Base-by-base conservation (phyloP, 2,113 vertebrate genomes). In the Diadophis punctatus region DNA sequence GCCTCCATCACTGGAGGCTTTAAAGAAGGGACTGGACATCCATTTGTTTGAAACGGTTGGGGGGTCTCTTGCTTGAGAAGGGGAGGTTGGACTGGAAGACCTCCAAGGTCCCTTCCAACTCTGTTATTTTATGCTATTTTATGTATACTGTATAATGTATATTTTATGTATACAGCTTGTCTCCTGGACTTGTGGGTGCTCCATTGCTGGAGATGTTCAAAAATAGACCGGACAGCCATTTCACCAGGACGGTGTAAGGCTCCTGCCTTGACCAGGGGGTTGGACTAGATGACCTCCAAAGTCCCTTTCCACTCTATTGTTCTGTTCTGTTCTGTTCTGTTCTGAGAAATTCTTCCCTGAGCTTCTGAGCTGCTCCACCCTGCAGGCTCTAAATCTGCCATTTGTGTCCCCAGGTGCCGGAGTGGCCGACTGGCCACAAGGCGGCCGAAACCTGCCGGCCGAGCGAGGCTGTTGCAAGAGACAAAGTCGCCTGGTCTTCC, bases 401-500 rank as follows among this genome's bases (percentile, higher is more conserved):
- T 91, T 87, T 93, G 60, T 56, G 86, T 0, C 39, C 0, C 5
- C 90, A 98, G 98, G 95, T 92, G 92, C 89, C 0, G 96, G 94
- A 80, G 96, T 96, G 1, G 0, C 96, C 2, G 34, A 91, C 93
- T 97, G 96, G 91, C 95, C 93, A 20, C 84, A 49, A 0, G 96
- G 97, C 46, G 95, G 92, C 86, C 96, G 95, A 87, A 98, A 97
- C 92, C 91, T 98, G 88, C 97, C 97, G 86, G 95, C 97, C 56
- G 97, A 97, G 93, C 96, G 97, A 80, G 93, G 96, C 8, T 98
- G 98, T 96, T 98, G 98, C 95, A 97, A 95, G 95, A 96, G 98
- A 85, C 97, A 98, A 53, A 98, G 95, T 89, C 97, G 96, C 91
- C 96, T 97, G 90, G 95, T 98, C 92, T 97, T 96, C 56, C 11